Percentiles rank a stretch among this genome's conserved stretches.
Evolutionary conservation across 2,888 invertebrate genomes (phyloP).

Genomic region (Xestia c-nigrum): DNA sequence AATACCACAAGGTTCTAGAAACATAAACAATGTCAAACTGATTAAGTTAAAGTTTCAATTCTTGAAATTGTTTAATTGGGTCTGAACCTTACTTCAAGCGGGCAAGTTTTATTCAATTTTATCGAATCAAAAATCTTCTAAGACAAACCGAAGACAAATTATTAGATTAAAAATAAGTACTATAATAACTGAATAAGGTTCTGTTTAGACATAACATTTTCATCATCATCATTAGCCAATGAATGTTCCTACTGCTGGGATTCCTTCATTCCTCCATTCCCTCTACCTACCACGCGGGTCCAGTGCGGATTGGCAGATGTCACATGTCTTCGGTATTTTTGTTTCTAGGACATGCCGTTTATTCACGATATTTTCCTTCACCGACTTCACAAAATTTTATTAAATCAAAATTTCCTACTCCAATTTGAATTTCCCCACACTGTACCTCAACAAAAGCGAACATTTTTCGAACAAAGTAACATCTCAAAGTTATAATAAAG

Average conservation of each 20-base stretch:
- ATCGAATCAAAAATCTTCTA: neutral
- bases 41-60: neutral
- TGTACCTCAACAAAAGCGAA: neutral
- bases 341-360: too few relatives aligned
- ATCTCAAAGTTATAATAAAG: slow-evolving; percentile 56
- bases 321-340: too few relatives aligned
- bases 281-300: too few relatives aligned
- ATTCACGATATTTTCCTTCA: too few relatives aligned
- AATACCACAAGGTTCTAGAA: neutral
- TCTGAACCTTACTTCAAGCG: neutral
- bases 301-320: too few relatives aligned
- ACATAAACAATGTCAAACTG: neutral
- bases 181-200: neutral
- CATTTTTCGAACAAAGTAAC: slow-evolving; percentile 21
- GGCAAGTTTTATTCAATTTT: neutral
- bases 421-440: neutral
- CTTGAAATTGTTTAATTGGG: neutral
- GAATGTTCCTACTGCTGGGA: too few relatives aligned
- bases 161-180: neutral
- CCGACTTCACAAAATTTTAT: too few relatives aligned
- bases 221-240: too few relatives aligned
- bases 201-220: neutral
- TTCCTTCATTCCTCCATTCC: too few relatives aligned
- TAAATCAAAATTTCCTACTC: neutral
- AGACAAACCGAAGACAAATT: neutral